Base-by-base conservation (phyloP, 2,888 invertebrate species). In the Pseudanteris insignis region DNA sequence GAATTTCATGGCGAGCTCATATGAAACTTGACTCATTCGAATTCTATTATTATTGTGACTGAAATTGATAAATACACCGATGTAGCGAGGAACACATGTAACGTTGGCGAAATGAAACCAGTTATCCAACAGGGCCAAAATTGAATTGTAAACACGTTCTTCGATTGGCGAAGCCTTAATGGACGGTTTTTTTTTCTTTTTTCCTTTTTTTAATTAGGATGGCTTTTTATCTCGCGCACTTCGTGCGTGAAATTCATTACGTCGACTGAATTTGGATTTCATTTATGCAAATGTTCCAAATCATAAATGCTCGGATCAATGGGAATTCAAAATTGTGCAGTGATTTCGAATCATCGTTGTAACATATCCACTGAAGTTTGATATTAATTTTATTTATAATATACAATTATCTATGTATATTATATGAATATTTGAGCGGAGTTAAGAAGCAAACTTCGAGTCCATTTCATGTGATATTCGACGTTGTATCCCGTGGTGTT, bases 41-140 rank as follows among this genome's bases (percentile, higher is more conserved):
- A 48, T 57, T 48, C 48, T 34, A 43, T 36, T 57, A 48, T 57
- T 57, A 57, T 33, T 48, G 57, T 48, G 48, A 48, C 48, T 37
- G 48, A 57, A 57, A 47, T 48, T 48, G 57, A 57, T 48, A 57
- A 57, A 57, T 57, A 57, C 48, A 43, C 43, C 37, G 57, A 43
- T 48, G 47, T 34, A 38, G 47, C 47, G 11, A 41, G 24, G 41
- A 57, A 57, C 57, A 57, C 13, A 43, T 57, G 48, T 48, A n/a
- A n/a, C n/a, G 47, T 14, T 9, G 18, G 29, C 47, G 40, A 57
- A 57, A 57, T 57, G 36, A 57, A 57, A 57, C 55, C 55, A 55
- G 54, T 55, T 55, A 55, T 55, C 47, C 46, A 46, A 40, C 47
- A 24, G 46, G 25, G 38, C 47, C 40, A 47, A 55, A 55, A 55